Evolutionary conservation across 2,797 vertebrate species (phyloP), one percentile per base, ranked within the genome.

Genomic region (Neopelma chrysocephalum): DNA sequence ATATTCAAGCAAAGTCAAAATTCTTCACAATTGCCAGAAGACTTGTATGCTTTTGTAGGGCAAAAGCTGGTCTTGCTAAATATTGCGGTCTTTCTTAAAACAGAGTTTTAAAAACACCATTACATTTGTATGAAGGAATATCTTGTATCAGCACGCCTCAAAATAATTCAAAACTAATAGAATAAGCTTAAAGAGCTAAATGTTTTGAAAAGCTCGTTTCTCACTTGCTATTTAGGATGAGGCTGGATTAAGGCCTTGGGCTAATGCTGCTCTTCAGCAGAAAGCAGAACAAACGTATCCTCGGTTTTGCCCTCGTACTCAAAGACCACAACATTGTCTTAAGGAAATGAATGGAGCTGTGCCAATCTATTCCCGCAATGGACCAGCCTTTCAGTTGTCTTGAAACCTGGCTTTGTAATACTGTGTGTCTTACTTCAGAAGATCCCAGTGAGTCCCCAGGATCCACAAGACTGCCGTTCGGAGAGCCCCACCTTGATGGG

Each of bases 381-480:
- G 50, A 42, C 11, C 15, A 38, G 62, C n/a, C n/a, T 77, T 50
- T 51, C 5, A 70, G 58, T 22, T 27, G 15, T 38, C 31, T 18
- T 48, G 40, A 51, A 29, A 38, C 11, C 47, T 8, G 6, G 40
- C 48, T 82, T 71, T 89, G 84, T 31, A n/a, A 32, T 9, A 5
- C 12, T 7, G 7, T 9, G 61, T 40, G 32, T 71, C 97, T 65
- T 94, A 99, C 98, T 97, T 97, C 95, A 38, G 95, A 80, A 31
- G 87, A 90, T 21, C 47, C 83, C 50, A 75, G 12, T 0, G 27
- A 29, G 20, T 82, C 91, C 45, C 87, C 93, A 58, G 15, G 17
- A 57, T 71, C 85, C 11, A 4, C 13, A 32, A 77, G 65, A 57
- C 87, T 91, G 73, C 82, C 53, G 11, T 50, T 82, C 19, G 34